Percentiles rank a stretch among this genome's conserved stretches.
These are phyloP conservation scores for Dasypogon diadema DNA, from an alignment of 2,888 invertebrate species.

Conservation along the genomic window DNA sequence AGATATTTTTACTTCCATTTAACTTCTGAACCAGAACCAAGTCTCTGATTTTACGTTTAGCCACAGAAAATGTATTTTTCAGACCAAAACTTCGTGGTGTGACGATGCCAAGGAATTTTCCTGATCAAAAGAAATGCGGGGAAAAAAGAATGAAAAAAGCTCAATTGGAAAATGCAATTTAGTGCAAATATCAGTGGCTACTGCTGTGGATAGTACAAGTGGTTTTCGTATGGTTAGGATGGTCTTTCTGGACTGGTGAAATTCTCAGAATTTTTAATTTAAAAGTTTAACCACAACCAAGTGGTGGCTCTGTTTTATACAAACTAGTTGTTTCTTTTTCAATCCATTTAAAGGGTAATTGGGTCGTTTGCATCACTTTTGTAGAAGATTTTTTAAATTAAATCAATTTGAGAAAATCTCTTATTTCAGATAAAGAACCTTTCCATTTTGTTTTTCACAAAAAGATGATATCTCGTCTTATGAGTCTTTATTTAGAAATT, in stretches of 20 bases:
- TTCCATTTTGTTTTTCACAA: too few relatives aligned
- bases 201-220: background rate
- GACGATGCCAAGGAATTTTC: background rate
- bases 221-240: background rate
- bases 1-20: background rate
- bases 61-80: background rate
- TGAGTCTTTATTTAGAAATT: too few relatives aligned
- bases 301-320: too few relatives aligned
- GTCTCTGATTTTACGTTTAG: background rate
- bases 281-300: too few relatives aligned
- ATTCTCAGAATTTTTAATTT: too few relatives aligned
- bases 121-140: background rate
- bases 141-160: background rate
- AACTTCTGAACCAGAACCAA: background rate
- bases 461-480: too few relatives aligned
- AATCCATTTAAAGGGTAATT: too few relatives aligned
- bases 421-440: too few relatives aligned
- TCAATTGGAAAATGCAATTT: constrained; percentile 11
- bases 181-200: background rate
- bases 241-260: background rate
- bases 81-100: background rate
- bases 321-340: too few relatives aligned
- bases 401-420: too few relatives aligned
- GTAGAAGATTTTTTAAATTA: too few relatives aligned
- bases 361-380: too few relatives aligned